These are phyloP conservation scores for Uropetala carovei DNA, from an alignment of 2,888 invertebrate genomes.

Conservation along the genomic window DNA sequence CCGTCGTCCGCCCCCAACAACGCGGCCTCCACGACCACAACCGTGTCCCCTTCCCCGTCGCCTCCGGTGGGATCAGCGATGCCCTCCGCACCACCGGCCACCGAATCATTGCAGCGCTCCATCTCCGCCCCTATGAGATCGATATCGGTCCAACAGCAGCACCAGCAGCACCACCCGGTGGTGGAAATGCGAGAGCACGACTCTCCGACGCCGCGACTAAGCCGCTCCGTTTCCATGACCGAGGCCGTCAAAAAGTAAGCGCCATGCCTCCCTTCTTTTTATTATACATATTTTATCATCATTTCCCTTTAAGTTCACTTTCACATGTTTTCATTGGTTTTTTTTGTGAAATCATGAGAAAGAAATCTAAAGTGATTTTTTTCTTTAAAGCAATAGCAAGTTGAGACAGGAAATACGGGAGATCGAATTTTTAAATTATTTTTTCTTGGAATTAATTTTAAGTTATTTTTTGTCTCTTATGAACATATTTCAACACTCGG, in stretches of 20 bases:
- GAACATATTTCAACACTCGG: no score
- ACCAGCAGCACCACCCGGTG: constrained; percentile 66
- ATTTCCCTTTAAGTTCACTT: no score
- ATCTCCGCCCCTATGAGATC: constrained; percentile 65
- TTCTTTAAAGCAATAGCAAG: no score
- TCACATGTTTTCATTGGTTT: no score
- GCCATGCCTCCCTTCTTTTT: neutral
- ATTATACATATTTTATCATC: constrained; percentile 6
- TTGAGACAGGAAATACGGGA: no score
- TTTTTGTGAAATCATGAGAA: no score
- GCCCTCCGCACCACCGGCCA: constrained; percentile 41
- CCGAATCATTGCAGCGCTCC: constrained; percentile 67
- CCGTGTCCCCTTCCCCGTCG: constrained; percentile 66
- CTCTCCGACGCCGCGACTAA: constrained; percentile 72
- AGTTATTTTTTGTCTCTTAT: no score
- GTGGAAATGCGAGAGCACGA: constrained; percentile 55
- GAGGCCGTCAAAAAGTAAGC: constrained; percentile 76
- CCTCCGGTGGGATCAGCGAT: constrained; percentile 59
- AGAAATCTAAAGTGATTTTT: no score
- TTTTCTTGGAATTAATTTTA: no score
- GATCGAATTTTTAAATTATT: no score
- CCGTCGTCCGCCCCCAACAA: constrained; percentile 70
- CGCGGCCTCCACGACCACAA: constrained; percentile 35
- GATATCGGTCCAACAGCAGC: constrained; percentile 64
- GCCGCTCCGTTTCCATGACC: constrained; percentile 74